Evolutionary conservation across 2,797 vertebrate species (phyloP).

Genomic region (Brotogeris chrysoptera): DNA sequence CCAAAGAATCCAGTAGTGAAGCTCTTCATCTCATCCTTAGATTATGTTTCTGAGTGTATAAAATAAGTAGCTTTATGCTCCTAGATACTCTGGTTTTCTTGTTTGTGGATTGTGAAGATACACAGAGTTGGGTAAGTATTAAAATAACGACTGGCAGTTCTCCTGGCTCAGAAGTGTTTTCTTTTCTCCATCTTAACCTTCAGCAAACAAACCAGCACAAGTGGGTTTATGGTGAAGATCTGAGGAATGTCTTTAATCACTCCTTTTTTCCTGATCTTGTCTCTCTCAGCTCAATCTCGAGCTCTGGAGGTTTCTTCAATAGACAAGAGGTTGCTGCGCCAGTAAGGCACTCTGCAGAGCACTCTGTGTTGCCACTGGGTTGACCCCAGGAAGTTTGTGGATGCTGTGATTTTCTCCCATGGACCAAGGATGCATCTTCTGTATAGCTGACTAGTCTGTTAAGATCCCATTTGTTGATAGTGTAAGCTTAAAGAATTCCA

Average conservation of each 20-base stretch:
- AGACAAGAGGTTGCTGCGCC: not conserved
- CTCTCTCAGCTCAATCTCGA: not conserved
- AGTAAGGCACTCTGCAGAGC: not conserved
- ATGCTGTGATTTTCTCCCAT: not conserved
- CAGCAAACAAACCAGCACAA: not conserved
- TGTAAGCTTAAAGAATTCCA: not conserved
- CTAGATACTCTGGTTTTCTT: not conserved
- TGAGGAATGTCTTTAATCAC: not conserved
- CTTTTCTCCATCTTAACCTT: not conserved
- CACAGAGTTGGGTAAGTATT: not conserved
- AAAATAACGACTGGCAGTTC: not conserved
- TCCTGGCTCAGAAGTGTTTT: not conserved
- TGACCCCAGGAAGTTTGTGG: not conserved
- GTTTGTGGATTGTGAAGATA: not conserved
- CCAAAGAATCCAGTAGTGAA: not conserved
- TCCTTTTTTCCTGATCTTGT: not conserved
- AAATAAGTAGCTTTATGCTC: not conserved
- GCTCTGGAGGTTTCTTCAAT: not conserved
- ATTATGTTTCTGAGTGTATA: not conserved
- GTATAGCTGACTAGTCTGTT: not conserved
- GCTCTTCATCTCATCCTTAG: not conserved
- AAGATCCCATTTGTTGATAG: not conserved
- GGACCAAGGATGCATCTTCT: not conserved
- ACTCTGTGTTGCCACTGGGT: not conserved
- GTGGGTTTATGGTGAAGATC: not conserved